Evolutionary conservation across 2,113 vertebrate genomes (phyloP), one percentile per base, ranked within the genome.

Genomic region (Atractosteus spatula): DNA sequence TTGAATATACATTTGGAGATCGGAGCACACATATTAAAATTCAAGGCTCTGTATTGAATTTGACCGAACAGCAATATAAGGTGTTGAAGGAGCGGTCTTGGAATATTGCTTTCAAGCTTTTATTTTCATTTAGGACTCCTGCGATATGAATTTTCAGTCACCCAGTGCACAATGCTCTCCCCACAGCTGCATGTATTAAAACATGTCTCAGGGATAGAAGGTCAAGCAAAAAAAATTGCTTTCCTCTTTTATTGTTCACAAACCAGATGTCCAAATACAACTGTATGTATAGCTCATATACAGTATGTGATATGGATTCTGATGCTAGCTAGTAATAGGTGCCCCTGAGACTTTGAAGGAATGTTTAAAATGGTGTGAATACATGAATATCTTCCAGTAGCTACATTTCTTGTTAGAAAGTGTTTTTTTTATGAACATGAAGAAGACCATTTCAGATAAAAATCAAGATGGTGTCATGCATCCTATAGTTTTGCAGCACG

Each of bases 51-150:
- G 57, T 5, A 59, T 59, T 59, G 57, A 59, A 59, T 59, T 59
- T 59, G 12, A 59, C 57, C 56, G n/a, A 59, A 16, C 12, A 59
- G 12, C 57, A 59, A 11, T 59, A 59, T 13, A 59, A 16, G 12
- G 57, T 59, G n/a, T 59, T 3, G 57, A 59, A 59, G 57, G 57
- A 59, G 57, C 57, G 13, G 57, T 5, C 47, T 51, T 59, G 13
- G 13, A 59, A 59, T 59, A 59, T 59, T 59, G 12, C 57, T 59
- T 59, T 13, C 57, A 3, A 59, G n/a, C 57, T 14, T n/a, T 13
- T 59, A 55, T 59, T 59, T 59, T 59, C 57, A 59, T 59, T 59
- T 16, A 59, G n/a, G 57, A 13, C 57, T 59, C n/a, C 10, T 59
- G 57, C n/a, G 57, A 59, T 59, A 16, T 59, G 57, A 59, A 59